Base-by-base conservation (phyloP, 2,888 invertebrate genomes). In the Eretmocerus hayati region DNA sequence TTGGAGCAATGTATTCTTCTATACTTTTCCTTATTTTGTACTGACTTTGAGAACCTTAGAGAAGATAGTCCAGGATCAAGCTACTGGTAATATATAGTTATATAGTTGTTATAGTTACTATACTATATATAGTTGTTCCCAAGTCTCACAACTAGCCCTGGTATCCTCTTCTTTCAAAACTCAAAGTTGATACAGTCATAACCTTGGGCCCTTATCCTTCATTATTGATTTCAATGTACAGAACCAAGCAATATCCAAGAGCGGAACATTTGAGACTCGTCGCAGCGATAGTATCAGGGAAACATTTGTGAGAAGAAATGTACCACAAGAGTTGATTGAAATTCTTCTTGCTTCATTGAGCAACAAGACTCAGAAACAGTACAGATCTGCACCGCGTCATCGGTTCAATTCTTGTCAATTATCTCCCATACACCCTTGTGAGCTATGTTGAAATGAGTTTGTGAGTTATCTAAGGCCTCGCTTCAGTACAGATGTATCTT, bases 11-110 rank as follows among this genome's bases (percentile, higher is more conserved):
- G 19, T 22, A 9, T 49, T 22, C 33, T 56, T 55, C 41, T 59
- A 59, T 42, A 57, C 56, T 3, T 59, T 56, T 33, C 56, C 58
- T 9, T 54, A 52, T 1, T 60, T 60, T 36, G 40, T 53, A 3
- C 23, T 59, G 15, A 55, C 58, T 20, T 16, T 50, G 3, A 57
- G 38, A 48, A 36, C 37, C 2, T 39, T 60, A 21, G 47, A 48
- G 8, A 30, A 30, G 13, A 30, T 30, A 8, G 13, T 8, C 30
- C 30, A 30, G 13, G 13, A 30, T 30, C n/a, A 38, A 31, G 11
- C 42, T 5, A 4, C 2, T 18, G 46, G 52, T 2, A 47, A 50
- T 11, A 4, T n/a, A n/a, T n/a, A n/a, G n/a, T n/a, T n/a, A n/a
- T n/a, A n/a, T n/a, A n/a, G n/a, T n/a, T n/a, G n/a, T n/a, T n/a